A percentile compares a stretch with the other conserved stretches of the same genome.
Conservation (phyloP, 2,113 vertebrate genomes). For the Epinephelus cyanopodus region DNA sequence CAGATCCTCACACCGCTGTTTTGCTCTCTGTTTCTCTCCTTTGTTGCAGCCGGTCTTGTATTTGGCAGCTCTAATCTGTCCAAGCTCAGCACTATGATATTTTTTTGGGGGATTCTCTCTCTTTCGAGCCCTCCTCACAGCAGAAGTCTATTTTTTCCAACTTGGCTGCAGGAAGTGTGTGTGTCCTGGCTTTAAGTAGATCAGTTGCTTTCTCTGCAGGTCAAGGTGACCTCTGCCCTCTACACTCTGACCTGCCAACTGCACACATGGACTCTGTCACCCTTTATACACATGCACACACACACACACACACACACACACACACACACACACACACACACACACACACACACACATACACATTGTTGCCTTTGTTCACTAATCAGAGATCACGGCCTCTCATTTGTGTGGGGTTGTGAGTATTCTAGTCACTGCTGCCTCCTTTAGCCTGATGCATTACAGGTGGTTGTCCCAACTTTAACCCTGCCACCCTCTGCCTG, state of each 20-base stretch:
- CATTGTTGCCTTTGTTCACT: conserved; percentile 37
- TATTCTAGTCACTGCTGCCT: conserved; percentile 20
- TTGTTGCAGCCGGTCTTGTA: conserved; percentile 39
- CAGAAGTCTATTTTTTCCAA: neutral
- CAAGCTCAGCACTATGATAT: conserved; percentile 6
- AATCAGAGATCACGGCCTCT: conserved; percentile 35
- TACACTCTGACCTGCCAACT: conserved; percentile 27
- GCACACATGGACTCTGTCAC: conserved; percentile 33
- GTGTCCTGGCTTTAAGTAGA: conserved; percentile 29
- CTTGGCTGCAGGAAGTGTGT: conserved; percentile 31
- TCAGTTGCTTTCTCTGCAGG: conserved; percentile 28
- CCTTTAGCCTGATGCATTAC: conserved; percentile 23
- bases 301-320: neutral
- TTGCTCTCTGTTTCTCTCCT: conserved; percentile 23
- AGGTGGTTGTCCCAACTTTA: conserved; percentile 48
- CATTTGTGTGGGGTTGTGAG: neutral
- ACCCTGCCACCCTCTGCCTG: conserved; percentile 10
- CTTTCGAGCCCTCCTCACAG: neutral
- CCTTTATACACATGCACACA: conserved; percentile 3
- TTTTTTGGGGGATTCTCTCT: neutral
- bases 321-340: conserved; percentile 14
- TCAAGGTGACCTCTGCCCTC: conserved; percentile 27
- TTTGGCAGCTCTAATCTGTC: conserved; percentile 40
- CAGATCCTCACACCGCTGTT: conserved; percentile 50
- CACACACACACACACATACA: conserved; percentile 14